A percentile compares a stretch with the other conserved stretches of the same genome.
phyloP scores from a whole-genome alignment of 2,888 invertebrate species.

The Limnephilus rhombicus region DNA sequence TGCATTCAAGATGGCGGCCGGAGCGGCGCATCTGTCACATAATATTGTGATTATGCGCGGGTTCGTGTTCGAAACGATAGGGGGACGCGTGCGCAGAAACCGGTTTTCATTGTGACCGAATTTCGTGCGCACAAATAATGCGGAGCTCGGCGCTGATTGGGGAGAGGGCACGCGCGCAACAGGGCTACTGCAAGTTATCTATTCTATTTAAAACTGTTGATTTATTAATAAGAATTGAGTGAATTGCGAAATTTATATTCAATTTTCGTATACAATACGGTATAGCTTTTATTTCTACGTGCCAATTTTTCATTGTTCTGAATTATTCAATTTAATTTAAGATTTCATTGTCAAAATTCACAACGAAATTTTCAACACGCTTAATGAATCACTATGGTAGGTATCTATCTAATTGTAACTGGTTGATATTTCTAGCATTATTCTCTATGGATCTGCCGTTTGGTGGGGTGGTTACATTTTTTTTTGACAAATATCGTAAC shows the following conservation, averaged over 20 bases:
- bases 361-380: background rate
- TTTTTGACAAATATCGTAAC: too few relatives aligned
- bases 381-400: background rate
- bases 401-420: background rate
- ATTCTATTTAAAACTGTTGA: background rate
- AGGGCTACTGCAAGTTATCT: constrained; percentile 19
- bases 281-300: background rate
- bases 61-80: constrained; percentile 12
- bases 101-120: constrained; percentile 38
- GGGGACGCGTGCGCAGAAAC: constrained; percentile 54
- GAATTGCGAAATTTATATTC: background rate
- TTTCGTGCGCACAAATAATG: constrained; percentile 40
- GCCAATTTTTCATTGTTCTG: background rate
- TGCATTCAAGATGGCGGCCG: constrained; percentile 28
- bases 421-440: background rate
- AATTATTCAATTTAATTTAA: background rate
- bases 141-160: constrained; percentile 5
- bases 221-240: background rate
- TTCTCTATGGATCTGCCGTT: background rate
- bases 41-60: constrained; percentile 17
- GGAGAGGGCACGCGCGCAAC: constrained; percentile 38
- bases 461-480: background rate
- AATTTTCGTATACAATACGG: background rate
- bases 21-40: constrained; percentile 51
- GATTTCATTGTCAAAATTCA: background rate